Evolutionary conservation across 2,797 vertebrate genomes (phyloP).

Genomic region (Semotilus atromaculatus): DNA sequence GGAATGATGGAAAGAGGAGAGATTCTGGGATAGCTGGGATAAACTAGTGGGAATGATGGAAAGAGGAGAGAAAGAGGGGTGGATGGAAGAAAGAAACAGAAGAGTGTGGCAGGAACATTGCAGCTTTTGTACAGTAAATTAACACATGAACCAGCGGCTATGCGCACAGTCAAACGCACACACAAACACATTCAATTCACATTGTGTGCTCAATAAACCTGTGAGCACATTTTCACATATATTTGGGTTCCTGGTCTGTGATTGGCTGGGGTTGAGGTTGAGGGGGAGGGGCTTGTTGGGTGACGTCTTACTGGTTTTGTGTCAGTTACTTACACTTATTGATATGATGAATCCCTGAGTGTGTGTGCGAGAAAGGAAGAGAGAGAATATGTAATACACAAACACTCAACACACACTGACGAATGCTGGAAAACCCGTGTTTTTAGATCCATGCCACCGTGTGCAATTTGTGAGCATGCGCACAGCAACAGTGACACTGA

Average conservation of each 20-base stretch:
- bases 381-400: conserved; percentile 77
- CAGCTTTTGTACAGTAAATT: conserved; percentile 47
- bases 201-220: conserved; percentile 13
- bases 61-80: conserved; percentile 63
- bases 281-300: conserved; percentile 33
- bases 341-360: conserved; percentile 95
- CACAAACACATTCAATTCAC: conserved; percentile 7
- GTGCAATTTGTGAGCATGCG: conserved; percentile 37
- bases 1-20: background rate
- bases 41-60: too few species aligned
- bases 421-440: background rate
- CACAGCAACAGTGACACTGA: conserved; percentile 7
- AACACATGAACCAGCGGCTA: conserved; percentile 18
- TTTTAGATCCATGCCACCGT: conserved; percentile 11
- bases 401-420: conserved; percentile 20
- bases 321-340: conserved; percentile 92
- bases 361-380: conserved; percentile 87
- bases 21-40: too few species aligned
- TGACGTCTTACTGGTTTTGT: conserved; percentile 35
- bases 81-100: conserved; percentile 3
- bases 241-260: conserved; percentile 32
- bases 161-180: conserved; percentile 22
- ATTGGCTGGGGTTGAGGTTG: conserved; percentile 37
- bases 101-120: conserved; percentile 49
- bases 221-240: conserved; percentile 1